phyloP scores from a whole-genome alignment of 2,797 vertebrate species.

The Anomalospiza imberbis region DNA sequence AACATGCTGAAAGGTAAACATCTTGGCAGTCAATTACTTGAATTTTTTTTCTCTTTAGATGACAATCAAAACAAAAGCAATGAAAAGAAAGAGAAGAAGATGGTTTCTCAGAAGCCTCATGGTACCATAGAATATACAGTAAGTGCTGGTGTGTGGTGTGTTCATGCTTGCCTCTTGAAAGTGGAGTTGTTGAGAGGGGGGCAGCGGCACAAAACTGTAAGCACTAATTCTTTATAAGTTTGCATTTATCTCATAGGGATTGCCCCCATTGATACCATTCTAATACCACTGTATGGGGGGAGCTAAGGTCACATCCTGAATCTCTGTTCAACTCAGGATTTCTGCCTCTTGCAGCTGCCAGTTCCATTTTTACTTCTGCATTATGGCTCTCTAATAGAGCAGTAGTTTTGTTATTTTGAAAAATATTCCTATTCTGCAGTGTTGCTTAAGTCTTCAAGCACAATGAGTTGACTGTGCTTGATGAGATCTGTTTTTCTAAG shows the following conservation, averaged over 20 bases:
- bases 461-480: neutral
- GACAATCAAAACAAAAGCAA: conserved; percentile 81
- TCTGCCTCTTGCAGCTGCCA: neutral
- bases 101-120: conserved; percentile 80
- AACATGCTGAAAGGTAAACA: neutral
- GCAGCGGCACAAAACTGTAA: neutral
- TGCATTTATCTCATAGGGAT: neutral
- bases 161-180: neutral
- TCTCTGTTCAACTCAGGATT: neutral
- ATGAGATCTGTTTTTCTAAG: neutral
- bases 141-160: conserved; percentile 65
- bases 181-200: neutral
- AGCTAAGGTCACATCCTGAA: neutral
- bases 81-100: conserved; percentile 89
- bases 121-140: conserved; percentile 90
- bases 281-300: accelerated
- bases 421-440: neutral
- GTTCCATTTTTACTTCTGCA: neutral
- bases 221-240: neutral
- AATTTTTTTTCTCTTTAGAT: conserved; percentile 67
- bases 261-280: neutral
- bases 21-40: neutral
- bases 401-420: neutral
- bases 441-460: neutral
- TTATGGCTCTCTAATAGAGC: neutral